A percentile compares a stretch with the other conserved stretches of the same genome.
These are phyloP conservation scores for Ammodytes dubius DNA, from an alignment of 2,113 vertebrate genomes.

Conservation along the genomic window DNA sequence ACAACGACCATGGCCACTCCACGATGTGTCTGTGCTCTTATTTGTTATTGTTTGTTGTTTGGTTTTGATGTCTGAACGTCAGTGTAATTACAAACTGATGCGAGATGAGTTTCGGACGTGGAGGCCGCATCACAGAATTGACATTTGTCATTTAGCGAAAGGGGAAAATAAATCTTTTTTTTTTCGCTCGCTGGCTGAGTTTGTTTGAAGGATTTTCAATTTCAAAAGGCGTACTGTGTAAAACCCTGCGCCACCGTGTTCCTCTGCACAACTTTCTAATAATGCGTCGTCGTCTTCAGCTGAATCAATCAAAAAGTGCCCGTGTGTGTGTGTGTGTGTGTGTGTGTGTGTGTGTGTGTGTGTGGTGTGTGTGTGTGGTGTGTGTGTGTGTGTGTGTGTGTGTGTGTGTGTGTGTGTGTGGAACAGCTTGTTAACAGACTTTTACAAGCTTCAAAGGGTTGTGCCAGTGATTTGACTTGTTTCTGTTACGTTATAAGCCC, in stretches of 20 bases:
- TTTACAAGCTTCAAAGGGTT: background rate
- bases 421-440: background rate
- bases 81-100: conserved; percentile 44
- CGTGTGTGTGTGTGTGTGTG: background rate
- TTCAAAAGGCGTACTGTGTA: background rate
- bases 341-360: no score
- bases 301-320: background rate
- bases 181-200: background rate
- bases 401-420: background rate
- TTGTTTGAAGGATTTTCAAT: conserved; percentile 12
- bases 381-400: no score
- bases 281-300: background rate
- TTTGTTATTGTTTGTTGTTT: conserved; percentile 54
- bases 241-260: background rate
- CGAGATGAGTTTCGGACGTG: conserved; percentile 24
- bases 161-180: conserved; percentile 27
- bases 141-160: conserved; percentile 63
- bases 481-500: background rate
- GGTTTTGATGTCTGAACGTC: conserved; percentile 13
- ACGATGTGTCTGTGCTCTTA: conserved; percentile 34
- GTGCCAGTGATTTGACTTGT: background rate
- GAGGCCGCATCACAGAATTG: conserved; percentile 48
- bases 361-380: no score
- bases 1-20: conserved; percentile 33
- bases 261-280: conserved; percentile 3